Evolutionary conservation across 2,888 invertebrate genomes (phyloP), one percentile per base, ranked within the genome.

Genomic region (Hydroisotoma schaefferi): DNA sequence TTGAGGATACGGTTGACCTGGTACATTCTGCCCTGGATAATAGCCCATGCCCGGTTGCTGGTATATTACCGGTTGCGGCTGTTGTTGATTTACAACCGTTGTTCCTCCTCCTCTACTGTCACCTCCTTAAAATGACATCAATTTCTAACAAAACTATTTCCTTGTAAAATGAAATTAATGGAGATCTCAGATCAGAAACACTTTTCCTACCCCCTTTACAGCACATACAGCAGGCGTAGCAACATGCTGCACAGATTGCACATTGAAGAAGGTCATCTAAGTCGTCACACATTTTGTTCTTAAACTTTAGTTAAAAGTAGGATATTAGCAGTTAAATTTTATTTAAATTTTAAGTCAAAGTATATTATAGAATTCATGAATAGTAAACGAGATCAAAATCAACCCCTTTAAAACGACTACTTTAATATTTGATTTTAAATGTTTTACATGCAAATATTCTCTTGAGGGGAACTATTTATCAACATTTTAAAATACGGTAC

Each of bases 191-290:
- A n/a, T n/a, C n/a, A n/a, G n/a, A n/a, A n/a, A n/a, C n/a, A n/a
- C n/a, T n/a, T n/a, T n/a, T n/a, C n/a, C n/a, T n/a, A n/a, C n/a
- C n/a, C n/a, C 53, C 53, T 53, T 37, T 53, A 23, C 53, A 53
- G 38, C 53, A 53, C 20, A 15, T n/a, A 22, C 53, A 53, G 25
- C 53, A 53, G 8, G 37, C 25, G 38, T 53, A 53, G 25, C 33
- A 37, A 37, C 53, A 53, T 3, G 38, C 37, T 10, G 37, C 53
- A 25, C 53, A 53, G 5, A 53, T 29, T 22, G 53, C 53, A 25
- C 53, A 53, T 37, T 53, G 33, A 18, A 53, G 22, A 3, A 53
- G n/a, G 12, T 53, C 53, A 22, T 53, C 53, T 10, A 37, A 12
- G 20, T 53, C 53, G 10, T 33, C 33, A 22, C 53, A 53, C 53